Base-by-base conservation (phyloP, 1,140 invertebrate species). In the Trichonephila inaurata region DNA sequence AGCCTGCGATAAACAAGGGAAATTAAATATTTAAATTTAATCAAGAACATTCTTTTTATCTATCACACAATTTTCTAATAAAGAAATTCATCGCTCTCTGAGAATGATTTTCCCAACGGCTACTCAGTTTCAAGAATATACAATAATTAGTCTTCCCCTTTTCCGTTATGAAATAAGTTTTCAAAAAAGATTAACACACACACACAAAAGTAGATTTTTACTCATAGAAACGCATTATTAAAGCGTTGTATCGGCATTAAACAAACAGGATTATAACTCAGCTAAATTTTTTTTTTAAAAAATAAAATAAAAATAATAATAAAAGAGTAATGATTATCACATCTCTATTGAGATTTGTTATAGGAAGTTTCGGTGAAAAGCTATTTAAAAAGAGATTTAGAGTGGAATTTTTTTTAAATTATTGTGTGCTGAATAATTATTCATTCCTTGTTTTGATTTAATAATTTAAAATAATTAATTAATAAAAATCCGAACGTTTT, bases 11-110 rank as follows among this genome's bases (percentile, higher is more conserved):
- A 83, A 83, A 83, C 51, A 33, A 60, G 51, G 44, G 51, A 83
- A 83, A 83, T 83, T n/a, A 83, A 83, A 83, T 83, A 83, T 83
- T 58, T 51, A 83, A 83, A 83, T 83, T 83, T 83, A 83, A 83
- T 83, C 51, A 51, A 60, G 44, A 83, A 60, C 40, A 83, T 16
- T 60, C 51, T n/a, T n/a, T 83, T 60, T 58, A 51, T 83, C 44
- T 58, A 51, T 83, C 44, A n/a, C 10, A 28, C 18, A 83, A 58
- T 58, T 51, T 51, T n/a, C 18, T 24, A 83, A 83, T 77, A 77
- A 77, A 77, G 72, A 77, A 77, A 77, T 77, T 3, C 18, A 8
- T 77, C 72, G 7, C 7, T 69, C 14, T 28, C 66, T 0, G 7
- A 2, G 10, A 33, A 77, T 77, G 12, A 40, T 33, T 77, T 33